Base-by-base conservation (phyloP, 1,140 invertebrate genomes). In the Achroia grisella region DNA sequence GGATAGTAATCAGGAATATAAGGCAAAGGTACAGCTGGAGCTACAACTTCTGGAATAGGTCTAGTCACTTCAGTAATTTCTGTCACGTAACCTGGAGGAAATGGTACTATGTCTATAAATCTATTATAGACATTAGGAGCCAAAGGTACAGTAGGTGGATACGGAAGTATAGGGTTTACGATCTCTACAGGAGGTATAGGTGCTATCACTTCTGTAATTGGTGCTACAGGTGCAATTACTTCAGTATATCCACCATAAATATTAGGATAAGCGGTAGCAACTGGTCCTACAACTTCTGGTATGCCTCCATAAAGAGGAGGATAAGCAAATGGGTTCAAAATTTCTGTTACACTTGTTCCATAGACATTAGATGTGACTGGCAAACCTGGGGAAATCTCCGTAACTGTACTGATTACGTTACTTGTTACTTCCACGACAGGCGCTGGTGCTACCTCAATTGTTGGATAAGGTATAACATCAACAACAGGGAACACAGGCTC, bases 221-320 rank as follows among this genome's bases (percentile, higher is more conserved):
- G 15, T 39, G 10, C 35, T 28, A 30, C 35, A 44, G 49, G 46
- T 32, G 53, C 33, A 1, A 57, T 30, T 0, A 55, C 11, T 28
- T 56, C 53, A 12, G 44, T 30, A n/a, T 57, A 12, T 14, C 50
- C 46, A 10, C 47, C 43, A 35, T 42, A 61, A 34, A 17, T 48
- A 32, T 54, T 59, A 1, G 56, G 56, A n/a, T n/a, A n/a, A n/a
- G n/a, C n/a, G n/a, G n/a, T n/a, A n/a, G n/a, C n/a, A n/a, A n/a
- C n/a, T n/a, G n/a, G n/a, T n/a, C n/a, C n/a, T n/a, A n/a, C n/a
- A n/a, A n/a, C n/a, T n/a, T n/a, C n/a, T n/a, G n/a, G n/a, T n/a
- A n/a, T n/a, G n/a, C n/a, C n/a, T n/a, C n/a, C n/a, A n/a, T n/a
- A n/a, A n/a, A n/a, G n/a, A n/a, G n/a, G n/a, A n/a, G n/a, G 17